Evolutionary conservation across 92 coral and sea anemone species (phyloP), one percentile per base, ranked within the genome.

Genomic region (Porites divaricata): DNA sequence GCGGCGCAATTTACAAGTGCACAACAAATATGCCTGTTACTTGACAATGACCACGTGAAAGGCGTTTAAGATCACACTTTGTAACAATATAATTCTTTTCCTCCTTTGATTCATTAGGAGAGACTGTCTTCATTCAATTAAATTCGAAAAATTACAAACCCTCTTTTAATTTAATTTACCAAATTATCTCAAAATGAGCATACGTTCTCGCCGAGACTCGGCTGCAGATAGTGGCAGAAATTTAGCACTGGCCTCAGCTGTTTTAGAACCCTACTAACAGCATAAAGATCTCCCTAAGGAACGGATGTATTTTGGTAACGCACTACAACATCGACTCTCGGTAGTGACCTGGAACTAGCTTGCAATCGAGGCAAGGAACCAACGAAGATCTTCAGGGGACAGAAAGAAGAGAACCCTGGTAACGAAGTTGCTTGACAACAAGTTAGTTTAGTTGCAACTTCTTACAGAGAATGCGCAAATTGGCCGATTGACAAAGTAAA

Each of bases 51-150:
- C 51, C 63, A 67, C 56, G 51, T 67, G 75, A 0, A 65, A 28
- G 54, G 84, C 84, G 26, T 67, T 16, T 56, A 53, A 53, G 76
- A 76, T 80, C 76, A 80, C 70, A 25, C 76, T 58, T 69, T 56
- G 7, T 70, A 76, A 54, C 54, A 56, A 25, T 17, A 69, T 70
- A 69, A 67, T 57, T 78, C 14, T 78, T 19, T 56, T 14, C 75
- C 74, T 51, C 84, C 68, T 20, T 65, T 2, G 16, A 54, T 54
- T 54, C 13, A 19, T 2, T 10, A 56, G 69, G 69, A 56, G 56
- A 19, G 11, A 69, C 59, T 75, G 9, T 57, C 6, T 4, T 41
- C 24, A 75, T 69, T 80, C 76, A n/a, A 22, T 80, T 70, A 21
- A 57, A 54, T 70, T 80, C 25, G 67, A 69, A 70, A 65, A 48